Evolutionary conservation across 2,797 vertebrate species (phyloP), one percentile per base, ranked within the genome.

Genomic region (Hylomyscus alleni): DNA sequence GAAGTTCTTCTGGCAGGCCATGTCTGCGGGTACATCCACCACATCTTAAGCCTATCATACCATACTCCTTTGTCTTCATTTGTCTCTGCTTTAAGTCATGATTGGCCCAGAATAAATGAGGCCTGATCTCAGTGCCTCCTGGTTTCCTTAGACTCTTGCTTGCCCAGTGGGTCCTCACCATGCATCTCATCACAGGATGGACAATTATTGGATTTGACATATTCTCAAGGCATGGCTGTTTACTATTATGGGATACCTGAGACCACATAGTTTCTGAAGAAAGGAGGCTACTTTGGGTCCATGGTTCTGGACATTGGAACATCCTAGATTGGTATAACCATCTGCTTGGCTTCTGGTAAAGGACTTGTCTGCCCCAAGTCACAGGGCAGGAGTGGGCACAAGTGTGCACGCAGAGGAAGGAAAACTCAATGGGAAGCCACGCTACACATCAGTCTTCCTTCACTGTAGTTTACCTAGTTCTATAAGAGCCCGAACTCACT

Each of bases 21-120:
- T 2, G 11, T 50, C 2, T 8, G 47, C 12, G 0, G 26, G 60
- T 69, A 69, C 20, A 82, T 29, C 26, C 3, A 3, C 31, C 40
- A 50, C 8, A 3, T 50, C 20, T 40, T 19, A 26, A 22, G 40
- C 3, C 14, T 26, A 9, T 75, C 15, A 11, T 0, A 0, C 3
- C 54, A 67, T 26, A 34, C 26, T 75, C 13, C 2, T 76, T 20
- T 12, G 31, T 65, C 62, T 81, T 89, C 40, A 2, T 54, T 14
- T 73, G 13, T 34, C 22, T 83, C 91, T 81, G n/a, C 44, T 37
- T 76, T 69, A 83, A 73, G 73, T 47, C 22, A 47, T 80, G 54
- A 65, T 34, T 26, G 69, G 34, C 67, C 29, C 0, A 0, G 82
- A 72, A 50, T 82, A 58, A 82, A 67, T 69, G 52, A 86, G 31